These are phyloP conservation scores for Catocala nupta DNA, from an alignment of 2,888 invertebrate genomes.

Conservation along the genomic window DNA sequence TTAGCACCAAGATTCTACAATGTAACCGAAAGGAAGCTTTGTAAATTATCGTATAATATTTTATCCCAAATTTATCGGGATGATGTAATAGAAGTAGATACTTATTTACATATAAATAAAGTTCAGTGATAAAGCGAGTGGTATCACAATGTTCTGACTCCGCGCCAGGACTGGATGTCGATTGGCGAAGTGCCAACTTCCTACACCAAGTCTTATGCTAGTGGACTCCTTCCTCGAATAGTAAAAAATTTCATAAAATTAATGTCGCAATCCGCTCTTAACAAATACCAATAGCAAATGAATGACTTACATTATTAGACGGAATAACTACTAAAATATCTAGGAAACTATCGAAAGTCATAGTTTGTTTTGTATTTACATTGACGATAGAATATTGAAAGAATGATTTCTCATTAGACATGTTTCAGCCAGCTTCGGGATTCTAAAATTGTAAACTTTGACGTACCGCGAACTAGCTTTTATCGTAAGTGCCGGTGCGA, in stretches of 20 bases:
- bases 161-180: conserved; percentile 76
- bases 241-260: conserved; percentile 53
- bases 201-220: conserved; percentile 57
- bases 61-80: conserved; percentile 44
- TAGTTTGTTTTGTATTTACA: neutral
- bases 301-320: no score
- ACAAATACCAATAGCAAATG: neutral
- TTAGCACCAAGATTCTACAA: conserved; percentile 16
- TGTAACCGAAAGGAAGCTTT: conserved; percentile 22
- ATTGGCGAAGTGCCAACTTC: conserved; percentile 75
- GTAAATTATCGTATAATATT: conserved; percentile 44
- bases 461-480: conserved; percentile 57
- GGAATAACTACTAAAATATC: neutral
- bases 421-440: conserved; percentile 47
- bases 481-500: conserved; percentile 54
- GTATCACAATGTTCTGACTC: conserved; percentile 76
- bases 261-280: conserved; percentile 5
- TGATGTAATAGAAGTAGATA: conserved; percentile 41
- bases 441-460: conserved; percentile 53
- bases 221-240: conserved; percentile 54
- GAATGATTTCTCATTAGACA: conserved; percentile 41
- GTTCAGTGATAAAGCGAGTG: conserved; percentile 63
- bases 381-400: conserved; percentile 11
- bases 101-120: conserved; percentile 52
- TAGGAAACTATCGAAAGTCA: neutral